phyloP scores from a whole-genome alignment of 2,888 invertebrate genomes.

The Ennomos fuscantarius region DNA sequence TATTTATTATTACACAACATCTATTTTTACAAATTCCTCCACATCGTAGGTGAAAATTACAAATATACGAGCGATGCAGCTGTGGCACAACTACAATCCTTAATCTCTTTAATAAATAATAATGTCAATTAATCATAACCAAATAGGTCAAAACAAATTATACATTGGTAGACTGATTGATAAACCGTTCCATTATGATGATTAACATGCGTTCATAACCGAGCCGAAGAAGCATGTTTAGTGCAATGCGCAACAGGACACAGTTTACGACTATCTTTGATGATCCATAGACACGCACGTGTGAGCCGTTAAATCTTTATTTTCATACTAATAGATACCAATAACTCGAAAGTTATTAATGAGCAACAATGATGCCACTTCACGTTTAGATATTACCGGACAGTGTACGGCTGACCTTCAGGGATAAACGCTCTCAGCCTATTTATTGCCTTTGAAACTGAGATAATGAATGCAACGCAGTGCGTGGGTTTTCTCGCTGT shows the following conservation, averaged over 20 bases:
- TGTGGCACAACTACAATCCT: no score
- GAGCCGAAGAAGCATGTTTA: slow-evolving; percentile 31
- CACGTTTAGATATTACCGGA: slow-evolving; percentile 15
- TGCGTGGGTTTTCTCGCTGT: slow-evolving; percentile 11
- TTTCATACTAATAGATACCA: slow-evolving; percentile 38
- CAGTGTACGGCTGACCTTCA: not conserved
- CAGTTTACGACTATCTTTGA: slow-evolving; percentile 55
- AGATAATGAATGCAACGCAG: slow-evolving; percentile 51
- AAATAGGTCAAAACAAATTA: no score
- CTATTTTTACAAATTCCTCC: no score
- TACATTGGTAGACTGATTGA: not conserved
- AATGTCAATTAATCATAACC: no score
- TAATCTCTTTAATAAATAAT: no score
- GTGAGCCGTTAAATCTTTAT: slow-evolving; percentile 51
- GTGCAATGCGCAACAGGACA: slow-evolving; percentile 45
- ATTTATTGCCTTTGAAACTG: slow-evolving; percentile 50
- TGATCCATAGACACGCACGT: slow-evolving; percentile 49
- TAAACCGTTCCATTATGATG: slow-evolving; percentile 12
- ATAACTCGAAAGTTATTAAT: slow-evolving; percentile 22
- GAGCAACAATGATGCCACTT: slow-evolving; percentile 20
- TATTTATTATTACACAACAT: no score
- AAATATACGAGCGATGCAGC: no score
- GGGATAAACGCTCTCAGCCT: slow-evolving; percentile 54
- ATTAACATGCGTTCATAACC: slow-evolving; percentile 23
- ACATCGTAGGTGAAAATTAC: no score